Evolutionary conservation across 2,113 vertebrate species (phyloP).

Genomic region (Ranitomeya variabilis): DNA sequence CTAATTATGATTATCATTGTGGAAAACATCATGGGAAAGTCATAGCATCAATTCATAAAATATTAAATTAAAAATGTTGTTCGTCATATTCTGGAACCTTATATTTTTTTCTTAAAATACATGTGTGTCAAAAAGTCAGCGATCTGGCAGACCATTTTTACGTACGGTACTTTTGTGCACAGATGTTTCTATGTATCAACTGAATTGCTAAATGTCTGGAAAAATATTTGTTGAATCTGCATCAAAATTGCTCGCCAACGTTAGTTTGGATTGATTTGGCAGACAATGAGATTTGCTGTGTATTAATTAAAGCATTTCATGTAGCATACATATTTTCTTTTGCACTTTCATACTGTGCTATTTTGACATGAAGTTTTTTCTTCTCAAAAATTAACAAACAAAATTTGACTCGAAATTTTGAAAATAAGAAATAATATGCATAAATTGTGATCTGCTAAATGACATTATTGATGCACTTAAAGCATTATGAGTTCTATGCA

Average conservation of each 20-base stretch:
- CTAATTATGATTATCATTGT: neutral
- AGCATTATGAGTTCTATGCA: neutral
- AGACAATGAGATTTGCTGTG: constrained; percentile 30
- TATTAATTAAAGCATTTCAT: constrained; percentile 41
- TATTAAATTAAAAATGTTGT: neutral
- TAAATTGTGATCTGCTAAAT: neutral
- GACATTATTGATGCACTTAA: neutral
- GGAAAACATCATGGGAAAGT: neutral
- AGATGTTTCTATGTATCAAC: constrained; percentile 51
- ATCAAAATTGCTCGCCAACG: constrained; percentile 27
- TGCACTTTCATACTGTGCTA: neutral
- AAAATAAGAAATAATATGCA: neutral
- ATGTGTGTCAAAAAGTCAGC: neutral
- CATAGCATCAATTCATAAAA: neutral
- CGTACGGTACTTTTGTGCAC: constrained; percentile 35
- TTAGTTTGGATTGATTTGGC: constrained; percentile 36
- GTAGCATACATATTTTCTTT: constrained; percentile 34
- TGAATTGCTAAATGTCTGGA: constrained; percentile 47
- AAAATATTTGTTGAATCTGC: constrained; percentile 52
- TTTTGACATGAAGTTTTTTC: constrained; percentile 18
- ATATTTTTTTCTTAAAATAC: neutral
- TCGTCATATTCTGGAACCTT: neutral
- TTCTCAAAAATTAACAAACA: constrained; percentile 7
- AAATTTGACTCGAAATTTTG: constrained; percentile 1
- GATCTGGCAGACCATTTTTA: neutral